Percentiles rank a stretch among this genome's conserved stretches.
These are phyloP conservation scores for Eulithis testata DNA, from an alignment of 2,888 invertebrate genomes.

Conservation along the genomic window DNA sequence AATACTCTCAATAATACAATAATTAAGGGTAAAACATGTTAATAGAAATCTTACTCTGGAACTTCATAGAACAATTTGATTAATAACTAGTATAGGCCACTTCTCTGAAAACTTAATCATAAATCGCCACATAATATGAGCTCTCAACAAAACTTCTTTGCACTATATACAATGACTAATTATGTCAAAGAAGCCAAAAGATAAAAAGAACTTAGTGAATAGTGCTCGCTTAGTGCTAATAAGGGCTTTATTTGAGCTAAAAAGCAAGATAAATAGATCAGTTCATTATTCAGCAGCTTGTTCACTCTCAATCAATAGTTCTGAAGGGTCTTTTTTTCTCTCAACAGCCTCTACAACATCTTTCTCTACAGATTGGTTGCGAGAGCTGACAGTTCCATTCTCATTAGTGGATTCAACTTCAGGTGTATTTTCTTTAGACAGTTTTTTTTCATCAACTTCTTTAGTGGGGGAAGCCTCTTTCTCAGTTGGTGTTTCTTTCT, in stretches of 20 bases:
- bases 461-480: constrained; percentile 57
- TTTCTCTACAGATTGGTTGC: constrained; percentile 73
- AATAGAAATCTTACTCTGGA: constrained; percentile 75
- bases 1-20: constrained; percentile 78
- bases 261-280: constrained; percentile 56
- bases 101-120: constrained; percentile 65
- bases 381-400: constrained; percentile 75
- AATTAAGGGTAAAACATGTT: constrained; percentile 64
- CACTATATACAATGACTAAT: constrained; percentile 78
- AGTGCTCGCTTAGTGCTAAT: constrained; percentile 79
- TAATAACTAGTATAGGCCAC: constrained; percentile 76
- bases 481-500: constrained; percentile 55
- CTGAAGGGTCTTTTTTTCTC: constrained; percentile 69
- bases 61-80: constrained; percentile 68
- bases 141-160: constrained; percentile 72
- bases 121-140: constrained; percentile 68
- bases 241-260: constrained; percentile 76
- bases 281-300: constrained; percentile 69
- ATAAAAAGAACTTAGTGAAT: constrained; percentile 73
- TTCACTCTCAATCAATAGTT: constrained; percentile 76
- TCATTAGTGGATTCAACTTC: constrained; percentile 65
- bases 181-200: constrained; percentile 75
- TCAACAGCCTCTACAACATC: constrained; percentile 55
- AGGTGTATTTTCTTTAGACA: constrained; percentile 65
- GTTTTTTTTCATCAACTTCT: constrained; percentile 57